These are phyloP conservation scores for Trichogramma evanescens DNA, from an alignment of 2,888 invertebrate species.

Conservation along the genomic window DNA sequence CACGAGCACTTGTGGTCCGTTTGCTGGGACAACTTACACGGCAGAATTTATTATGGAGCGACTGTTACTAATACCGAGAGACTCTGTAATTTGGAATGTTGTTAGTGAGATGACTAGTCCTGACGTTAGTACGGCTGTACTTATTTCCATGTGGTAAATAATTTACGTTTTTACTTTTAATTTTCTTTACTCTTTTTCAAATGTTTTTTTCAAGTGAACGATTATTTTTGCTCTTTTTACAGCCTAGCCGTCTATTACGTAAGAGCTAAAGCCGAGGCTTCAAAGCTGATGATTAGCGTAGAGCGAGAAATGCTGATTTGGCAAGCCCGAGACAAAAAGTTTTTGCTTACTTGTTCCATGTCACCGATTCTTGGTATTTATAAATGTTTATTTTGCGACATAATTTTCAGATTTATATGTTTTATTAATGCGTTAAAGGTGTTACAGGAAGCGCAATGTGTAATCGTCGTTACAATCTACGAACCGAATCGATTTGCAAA, in stretches of 20 bases:
- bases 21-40: constrained; percentile 52
- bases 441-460: too few relatives aligned
- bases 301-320: constrained; percentile 60
- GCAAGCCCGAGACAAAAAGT: constrained; percentile 66
- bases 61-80: constrained; percentile 50
- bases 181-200: not conserved
- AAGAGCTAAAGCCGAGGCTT: constrained; percentile 57
- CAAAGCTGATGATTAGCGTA: constrained; percentile 55
- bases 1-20: constrained; percentile 60
- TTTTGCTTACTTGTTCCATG: constrained; percentile 58
- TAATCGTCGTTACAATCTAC: too few relatives aligned
- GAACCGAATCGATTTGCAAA: too few relatives aligned
- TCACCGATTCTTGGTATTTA: too few relatives aligned
- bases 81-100: constrained; percentile 46
- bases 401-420: too few relatives aligned
- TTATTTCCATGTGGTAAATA: constrained; percentile 57
- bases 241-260: constrained; percentile 60
- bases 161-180: constrained; percentile 3
- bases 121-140: constrained; percentile 55
- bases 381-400: too few relatives aligned
- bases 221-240: constrained; percentile 20
- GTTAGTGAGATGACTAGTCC: constrained; percentile 54
- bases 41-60: constrained; percentile 55
- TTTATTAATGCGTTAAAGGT: too few relatives aligned
- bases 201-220: constrained; percentile 8